Evolutionary conservation across 2,888 invertebrate species (phyloP).

Genomic region (Dinocampus coccinellae): DNA sequence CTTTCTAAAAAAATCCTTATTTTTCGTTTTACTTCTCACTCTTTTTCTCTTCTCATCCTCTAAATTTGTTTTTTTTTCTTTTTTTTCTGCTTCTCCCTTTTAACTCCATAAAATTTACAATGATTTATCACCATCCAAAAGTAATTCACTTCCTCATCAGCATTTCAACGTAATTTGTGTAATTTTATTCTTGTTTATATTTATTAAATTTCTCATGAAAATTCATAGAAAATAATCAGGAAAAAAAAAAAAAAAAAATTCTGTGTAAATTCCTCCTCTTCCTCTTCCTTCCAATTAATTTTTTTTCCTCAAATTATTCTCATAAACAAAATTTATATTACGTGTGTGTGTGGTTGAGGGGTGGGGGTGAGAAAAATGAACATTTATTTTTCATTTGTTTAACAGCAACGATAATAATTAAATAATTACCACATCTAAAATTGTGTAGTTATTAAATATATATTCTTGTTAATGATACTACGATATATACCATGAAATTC

Average conservation of each 20-base stretch:
- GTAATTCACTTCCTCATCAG: neutral
- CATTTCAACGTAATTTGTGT: slow-evolving; percentile 10
- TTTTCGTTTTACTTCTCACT: no score
- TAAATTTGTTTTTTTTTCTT: slow-evolving; percentile 9
- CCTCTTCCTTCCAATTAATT: neutral
- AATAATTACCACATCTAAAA: neutral
- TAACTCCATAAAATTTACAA: slow-evolving; percentile 25
- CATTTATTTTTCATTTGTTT: neutral
- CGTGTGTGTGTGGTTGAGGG: neutral
- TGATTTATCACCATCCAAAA: slow-evolving; percentile 27
- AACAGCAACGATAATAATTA: neutral
- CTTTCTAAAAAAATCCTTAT: slow-evolving; percentile 40
- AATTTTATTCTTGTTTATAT: slow-evolving; percentile 20
- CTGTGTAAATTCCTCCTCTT: neutral
- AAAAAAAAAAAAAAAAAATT: slow-evolving; percentile 3
- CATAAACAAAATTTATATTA: no score
- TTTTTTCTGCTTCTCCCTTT: slow-evolving; percentile 24
- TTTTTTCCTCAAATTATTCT: neutral
- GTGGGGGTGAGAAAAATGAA: no score
- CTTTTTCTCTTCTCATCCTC: no score
- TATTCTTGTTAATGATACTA: neutral
- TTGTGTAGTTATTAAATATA: neutral
- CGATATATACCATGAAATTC: slow-evolving; percentile 8
- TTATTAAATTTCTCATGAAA: slow-evolving; percentile 2
- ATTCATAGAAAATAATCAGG: no score